These are phyloP conservation scores for Pithecia hirsuta DNA, from an alignment of 2,797 vertebrate species.

Conservation along the genomic window DNA sequence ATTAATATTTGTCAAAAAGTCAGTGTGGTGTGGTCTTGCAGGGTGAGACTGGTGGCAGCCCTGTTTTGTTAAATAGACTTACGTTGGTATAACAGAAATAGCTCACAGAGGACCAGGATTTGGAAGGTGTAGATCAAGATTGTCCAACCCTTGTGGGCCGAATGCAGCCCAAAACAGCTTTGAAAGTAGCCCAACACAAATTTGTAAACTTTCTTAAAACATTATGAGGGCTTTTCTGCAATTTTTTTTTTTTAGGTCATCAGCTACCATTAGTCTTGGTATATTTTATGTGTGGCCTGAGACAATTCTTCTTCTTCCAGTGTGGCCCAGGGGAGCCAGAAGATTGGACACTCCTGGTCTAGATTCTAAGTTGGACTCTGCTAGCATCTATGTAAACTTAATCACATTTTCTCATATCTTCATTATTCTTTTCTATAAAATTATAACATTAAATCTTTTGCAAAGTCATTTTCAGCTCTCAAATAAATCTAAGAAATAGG, in stretches of 20 bases:
- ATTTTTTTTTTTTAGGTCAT: too few relatives aligned
- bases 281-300: too few relatives aligned
- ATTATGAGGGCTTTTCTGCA: too few relatives aligned
- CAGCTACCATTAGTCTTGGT: too few relatives aligned
- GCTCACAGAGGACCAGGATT: neutral
- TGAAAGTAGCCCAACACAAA: too few relatives aligned
- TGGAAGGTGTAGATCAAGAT: neutral
- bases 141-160: too few relatives aligned
- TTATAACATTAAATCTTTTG: neutral
- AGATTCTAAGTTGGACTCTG: neutral
- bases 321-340: too few relatives aligned
- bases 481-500: constrained; percentile 24
- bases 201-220: too few relatives aligned
- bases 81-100: neutral
- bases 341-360: neutral
- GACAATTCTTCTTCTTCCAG: too few relatives aligned
- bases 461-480: constrained; percentile 31
- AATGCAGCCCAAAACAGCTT: too few relatives aligned
- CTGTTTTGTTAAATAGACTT: neutral
- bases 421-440: constrained; percentile 14
- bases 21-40: neutral
- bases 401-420: neutral
- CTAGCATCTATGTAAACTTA: neutral
- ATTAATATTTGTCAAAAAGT: neutral
- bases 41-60: neutral